Evolutionary conservation across 2,113 vertebrate genomes (phyloP).

Genomic region (Muntiacus reevesi): DNA sequence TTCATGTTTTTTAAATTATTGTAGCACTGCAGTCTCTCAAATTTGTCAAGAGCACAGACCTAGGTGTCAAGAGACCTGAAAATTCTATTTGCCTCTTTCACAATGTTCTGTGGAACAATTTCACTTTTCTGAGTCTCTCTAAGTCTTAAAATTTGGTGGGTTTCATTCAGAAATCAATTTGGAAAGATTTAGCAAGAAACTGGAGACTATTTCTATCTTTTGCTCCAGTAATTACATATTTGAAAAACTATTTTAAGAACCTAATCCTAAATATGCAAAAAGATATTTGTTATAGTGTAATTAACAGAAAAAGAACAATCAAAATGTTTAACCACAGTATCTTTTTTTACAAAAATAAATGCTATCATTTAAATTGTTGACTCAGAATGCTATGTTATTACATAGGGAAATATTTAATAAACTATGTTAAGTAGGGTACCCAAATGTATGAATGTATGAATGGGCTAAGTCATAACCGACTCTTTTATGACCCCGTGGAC

Average conservation of each 20-base stretch:
- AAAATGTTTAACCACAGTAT: background rate
- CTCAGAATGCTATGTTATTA: background rate
- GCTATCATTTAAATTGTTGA: background rate
- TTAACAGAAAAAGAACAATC: background rate
- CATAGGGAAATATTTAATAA: background rate
- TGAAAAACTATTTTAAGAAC: conserved; percentile 5
- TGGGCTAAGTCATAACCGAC: background rate
- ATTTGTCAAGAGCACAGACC: background rate
- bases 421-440: background rate
- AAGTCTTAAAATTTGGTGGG: background rate
- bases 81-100: background rate
- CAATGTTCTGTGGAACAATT: background rate
- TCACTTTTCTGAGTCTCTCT: background rate
- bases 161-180: background rate
- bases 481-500: background rate
- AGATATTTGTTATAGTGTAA: background rate
- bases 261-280: background rate
- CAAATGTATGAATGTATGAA: background rate
- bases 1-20: background rate
- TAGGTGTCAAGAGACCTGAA: background rate
- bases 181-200: background rate
- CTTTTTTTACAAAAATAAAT: background rate
- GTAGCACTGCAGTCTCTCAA: background rate
- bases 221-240: background rate
- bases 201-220: background rate